These are phyloP conservation scores for Mimachlamys varia DNA, from an alignment of 2,888 invertebrate species.

Conservation along the genomic window DNA sequence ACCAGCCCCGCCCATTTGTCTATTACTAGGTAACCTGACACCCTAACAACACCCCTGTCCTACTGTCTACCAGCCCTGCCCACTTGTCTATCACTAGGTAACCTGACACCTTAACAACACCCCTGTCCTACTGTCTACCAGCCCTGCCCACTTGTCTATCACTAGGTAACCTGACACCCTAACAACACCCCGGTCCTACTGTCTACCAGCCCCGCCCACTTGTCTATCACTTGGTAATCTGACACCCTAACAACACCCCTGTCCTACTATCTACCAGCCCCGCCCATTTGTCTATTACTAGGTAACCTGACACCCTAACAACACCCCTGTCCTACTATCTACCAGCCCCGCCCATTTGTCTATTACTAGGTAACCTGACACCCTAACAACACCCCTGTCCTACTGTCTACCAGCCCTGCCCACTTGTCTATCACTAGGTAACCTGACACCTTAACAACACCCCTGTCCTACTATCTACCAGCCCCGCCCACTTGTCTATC, in stretches of 20 bases:
- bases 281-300: constrained; percentile 67
- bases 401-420: too few species aligned
- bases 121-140: not conserved
- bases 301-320: too few species aligned
- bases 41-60: not conserved
- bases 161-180: not conserved
- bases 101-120: too few species aligned
- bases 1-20: not conserved
- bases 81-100: not conserved
- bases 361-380: too few species aligned
- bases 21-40: not conserved
- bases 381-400: too few species aligned
- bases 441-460: too few species aligned
- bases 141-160: too few species aligned
- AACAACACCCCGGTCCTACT: not conserved
- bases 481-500: too few species aligned
- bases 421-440: too few species aligned
- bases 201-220: not conserved
- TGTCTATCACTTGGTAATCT: not conserved
- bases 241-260: not conserved
- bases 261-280: not conserved
- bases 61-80: not conserved
- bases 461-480: too few species aligned
- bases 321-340: too few species aligned
- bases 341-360: too few species aligned